These are phyloP conservation scores for Heterohyrax brucei DNA, from an alignment of 2,797 vertebrate genomes.

Conservation along the genomic window DNA sequence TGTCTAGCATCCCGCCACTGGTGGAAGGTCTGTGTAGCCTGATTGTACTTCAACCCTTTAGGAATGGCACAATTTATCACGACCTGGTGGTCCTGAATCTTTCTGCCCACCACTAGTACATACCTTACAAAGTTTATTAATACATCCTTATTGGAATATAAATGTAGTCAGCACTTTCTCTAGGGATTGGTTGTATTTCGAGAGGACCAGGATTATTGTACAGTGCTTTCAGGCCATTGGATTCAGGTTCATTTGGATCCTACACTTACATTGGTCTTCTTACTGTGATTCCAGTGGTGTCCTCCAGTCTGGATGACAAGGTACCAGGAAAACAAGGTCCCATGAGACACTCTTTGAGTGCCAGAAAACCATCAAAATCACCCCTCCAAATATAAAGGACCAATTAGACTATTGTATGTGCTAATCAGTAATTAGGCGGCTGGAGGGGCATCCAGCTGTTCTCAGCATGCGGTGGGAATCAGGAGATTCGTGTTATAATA, in stretches of 20 bases:
- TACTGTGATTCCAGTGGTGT: background rate
- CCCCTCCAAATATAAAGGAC: background rate
- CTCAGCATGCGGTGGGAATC: slow-evolving; percentile 38
- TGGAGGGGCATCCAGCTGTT: slow-evolving; percentile 18
- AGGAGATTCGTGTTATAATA: slow-evolving; percentile 51
- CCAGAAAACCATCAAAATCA: slow-evolving; percentile 56
- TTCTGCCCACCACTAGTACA: no score
- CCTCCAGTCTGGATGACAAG: background rate
- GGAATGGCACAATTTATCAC: slow-evolving; percentile 99
- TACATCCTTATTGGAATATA: background rate
- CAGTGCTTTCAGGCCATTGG: background rate
- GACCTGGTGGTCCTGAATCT: no score
- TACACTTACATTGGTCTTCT: background rate
- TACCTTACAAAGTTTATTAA: background rate
- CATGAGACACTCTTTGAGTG: background rate
- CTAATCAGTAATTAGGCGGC: slow-evolving; percentile 33
- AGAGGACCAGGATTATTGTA: background rate
- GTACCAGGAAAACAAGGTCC: background rate
- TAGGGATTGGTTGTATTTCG: background rate
- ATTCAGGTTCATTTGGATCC: fast-evolving
- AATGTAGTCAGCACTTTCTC: background rate
- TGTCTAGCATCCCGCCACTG: slow-evolving; percentile 99
- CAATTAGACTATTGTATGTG: background rate
- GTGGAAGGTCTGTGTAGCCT: slow-evolving; percentile 99
- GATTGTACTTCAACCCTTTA: slow-evolving; percentile 99